These are phyloP conservation scores for Bubalus kerabau DNA, from an alignment of 2,113 vertebrate genomes.

Conservation along the genomic window DNA sequence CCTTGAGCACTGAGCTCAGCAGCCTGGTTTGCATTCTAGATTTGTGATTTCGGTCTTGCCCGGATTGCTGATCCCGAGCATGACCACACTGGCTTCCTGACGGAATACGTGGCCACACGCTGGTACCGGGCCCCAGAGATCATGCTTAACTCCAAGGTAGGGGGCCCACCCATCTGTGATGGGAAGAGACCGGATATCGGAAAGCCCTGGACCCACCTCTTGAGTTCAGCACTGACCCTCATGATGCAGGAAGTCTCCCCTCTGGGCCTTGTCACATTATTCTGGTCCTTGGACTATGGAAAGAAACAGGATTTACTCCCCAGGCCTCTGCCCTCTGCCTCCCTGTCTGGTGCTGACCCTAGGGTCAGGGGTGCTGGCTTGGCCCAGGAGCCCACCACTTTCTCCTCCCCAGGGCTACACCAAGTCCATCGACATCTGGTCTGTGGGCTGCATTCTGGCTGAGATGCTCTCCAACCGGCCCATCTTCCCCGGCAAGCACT, in stretches of 20 bases:
- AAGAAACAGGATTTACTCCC: not conserved
- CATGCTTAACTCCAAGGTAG: constrained; percentile 94
- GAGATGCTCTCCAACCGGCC: constrained; percentile 93
- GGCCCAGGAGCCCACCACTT: not conserved
- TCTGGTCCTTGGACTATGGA: not conserved
- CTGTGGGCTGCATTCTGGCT: constrained; percentile 92
- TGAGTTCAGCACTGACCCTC: not conserved
- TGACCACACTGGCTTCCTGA: constrained; percentile 92
- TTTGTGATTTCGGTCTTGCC: constrained; percentile 92
- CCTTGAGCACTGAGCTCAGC: not conserved
- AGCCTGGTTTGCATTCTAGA: constrained; percentile 74
- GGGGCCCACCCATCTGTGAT: not conserved
- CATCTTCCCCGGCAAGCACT: constrained; percentile 93
- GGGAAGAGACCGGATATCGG: not conserved
- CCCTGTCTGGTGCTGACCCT: not conserved
- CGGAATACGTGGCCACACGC: constrained; percentile 92
- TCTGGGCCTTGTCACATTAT: not conserved
- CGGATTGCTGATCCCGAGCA: constrained; percentile 92
- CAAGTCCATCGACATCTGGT: constrained; percentile 94
- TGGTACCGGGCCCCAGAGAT: constrained; percentile 95
- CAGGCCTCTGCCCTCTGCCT: not conserved
- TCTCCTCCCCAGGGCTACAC: constrained; percentile 85
- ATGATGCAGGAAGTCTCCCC: not conserved
- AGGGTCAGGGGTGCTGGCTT: not conserved
- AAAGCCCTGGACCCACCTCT: not conserved